phyloP scores from a whole-genome alignment of 1,140 invertebrate genomes.

The Polyergus mexicanus region DNA sequence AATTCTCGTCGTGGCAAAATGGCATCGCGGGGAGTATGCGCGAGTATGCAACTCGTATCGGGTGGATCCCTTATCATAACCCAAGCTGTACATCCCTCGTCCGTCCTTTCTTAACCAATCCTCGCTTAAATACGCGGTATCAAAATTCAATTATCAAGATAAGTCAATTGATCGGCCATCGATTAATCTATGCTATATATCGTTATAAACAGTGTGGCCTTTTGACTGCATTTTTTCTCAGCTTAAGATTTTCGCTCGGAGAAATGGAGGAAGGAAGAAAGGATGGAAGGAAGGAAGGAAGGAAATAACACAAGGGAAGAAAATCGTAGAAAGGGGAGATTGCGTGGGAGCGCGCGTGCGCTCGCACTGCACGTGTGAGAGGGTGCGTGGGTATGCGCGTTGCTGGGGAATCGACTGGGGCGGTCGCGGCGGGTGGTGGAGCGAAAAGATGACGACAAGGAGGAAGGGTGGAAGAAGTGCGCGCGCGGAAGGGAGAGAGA shows the following conservation, averaged over 20 bases:
- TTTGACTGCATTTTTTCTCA: conserved; percentile 39
- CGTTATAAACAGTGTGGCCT: conserved; percentile 3
- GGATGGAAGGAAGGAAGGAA: neutral
- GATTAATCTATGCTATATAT: neutral
- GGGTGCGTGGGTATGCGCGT: conserved; percentile 46
- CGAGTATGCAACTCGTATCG: conserved; percentile 65
- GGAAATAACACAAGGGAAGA: neutral
- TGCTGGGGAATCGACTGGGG: conserved; percentile 21
- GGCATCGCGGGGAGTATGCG: conserved; percentile 77
- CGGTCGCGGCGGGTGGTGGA: neutral
- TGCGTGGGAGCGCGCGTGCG: conserved; percentile 54
- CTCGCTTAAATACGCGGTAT: too few species aligned
- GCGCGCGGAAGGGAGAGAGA: conserved; percentile 24
- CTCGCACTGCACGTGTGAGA: conserved; percentile 37
- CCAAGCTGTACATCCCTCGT: neutral
- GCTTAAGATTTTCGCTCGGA: neutral
- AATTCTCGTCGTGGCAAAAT: conserved; percentile 78
- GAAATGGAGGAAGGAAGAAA: neutral
- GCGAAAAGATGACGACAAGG: neutral
- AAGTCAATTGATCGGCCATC: neutral
- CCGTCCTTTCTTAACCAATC: neutral
- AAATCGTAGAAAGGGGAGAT: neutral
- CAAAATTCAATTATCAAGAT: neutral
- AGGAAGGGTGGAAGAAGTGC: conserved; percentile 20
- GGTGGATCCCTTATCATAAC: conserved; percentile 70